phyloP scores from a whole-genome alignment of 1,140 invertebrate species.

The Zeugodacus cucurbitae region DNA sequence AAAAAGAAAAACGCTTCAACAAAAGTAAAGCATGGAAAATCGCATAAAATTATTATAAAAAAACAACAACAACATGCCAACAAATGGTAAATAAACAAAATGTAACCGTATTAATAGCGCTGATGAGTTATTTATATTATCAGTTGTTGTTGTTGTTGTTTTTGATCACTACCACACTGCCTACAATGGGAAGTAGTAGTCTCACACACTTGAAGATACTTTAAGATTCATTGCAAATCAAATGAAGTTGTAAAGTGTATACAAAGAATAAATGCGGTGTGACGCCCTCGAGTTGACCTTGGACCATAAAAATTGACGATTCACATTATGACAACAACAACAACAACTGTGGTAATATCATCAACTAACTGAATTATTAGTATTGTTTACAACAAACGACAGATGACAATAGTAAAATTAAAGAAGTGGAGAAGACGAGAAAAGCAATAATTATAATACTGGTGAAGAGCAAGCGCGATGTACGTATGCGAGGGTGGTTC shows the following conservation, averaged over 20 bases:
- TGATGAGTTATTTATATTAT: neutral
- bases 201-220: constrained; percentile 60
- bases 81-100: neutral
- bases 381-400: constrained; percentile 5
- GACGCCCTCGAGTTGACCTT: constrained; percentile 51
- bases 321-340: constrained; percentile 8
- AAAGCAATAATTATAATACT: neutral
- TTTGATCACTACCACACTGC: neutral
- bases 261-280: neutral
- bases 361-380: neutral
- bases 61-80: neutral
- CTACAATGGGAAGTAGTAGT: constrained; percentile 62
- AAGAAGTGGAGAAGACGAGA: neutral
- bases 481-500: neutral
- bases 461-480: neutral
- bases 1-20: neutral
- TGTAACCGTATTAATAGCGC: neutral
- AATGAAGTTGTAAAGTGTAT: constrained; percentile 52
- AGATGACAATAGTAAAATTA: constrained; percentile 8
- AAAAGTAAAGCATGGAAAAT: neutral
- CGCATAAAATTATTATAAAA: neutral
- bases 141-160: neutral
- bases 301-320: constrained; percentile 55
- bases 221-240: constrained; percentile 65
- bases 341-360: neutral